Evolutionary conservation across 2,797 vertebrate genomes (phyloP), one percentile per base, ranked within the genome.

Genomic region (Pelobates cultripes): DNA sequence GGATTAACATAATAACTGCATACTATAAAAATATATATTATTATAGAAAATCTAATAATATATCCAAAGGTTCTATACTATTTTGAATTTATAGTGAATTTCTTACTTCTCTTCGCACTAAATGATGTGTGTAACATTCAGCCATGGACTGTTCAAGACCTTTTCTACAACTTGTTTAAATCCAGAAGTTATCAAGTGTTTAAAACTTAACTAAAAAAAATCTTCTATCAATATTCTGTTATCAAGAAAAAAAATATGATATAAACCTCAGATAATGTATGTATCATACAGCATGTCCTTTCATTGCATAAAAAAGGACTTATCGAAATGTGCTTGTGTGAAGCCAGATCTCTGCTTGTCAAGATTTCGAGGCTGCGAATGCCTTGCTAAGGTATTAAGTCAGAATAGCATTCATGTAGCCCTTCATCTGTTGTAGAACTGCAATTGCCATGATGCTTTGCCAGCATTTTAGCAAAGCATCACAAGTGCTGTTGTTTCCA

Each of bases 121-220:
- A 84, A 84, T 82, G 80, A 67, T 69, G 75, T 80, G 43, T 78
- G 84, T 86, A 80, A 84, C 74, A 89, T 90, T 86, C 86, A 84
- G 87, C 88, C 67, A 86, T 80, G 85, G 88, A 88, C 85, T 87
- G 82, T 80, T 86, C 28, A 57, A 77, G 82, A 90, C 87, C 85
- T 91, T 93, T 91, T 90, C 88, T 85, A 87, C 89, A 86, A 88
- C 86, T 73, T n/a, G 42, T 91, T 90, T 89, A 85, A 88, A 85
- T 76, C 10, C 73, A 89, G 86, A 91, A 86, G 85, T 86, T 85
- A n/a, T 85, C 40, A 63, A 84, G 70, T 57, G 7, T 80, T 89
- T 86, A 81, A 85, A 71, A n/a, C 10, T 3, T 47, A 68, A 55
- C 51, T n/a, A 28, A 28, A 28, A 28, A 51, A 51, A 51, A 10